Conservation (phyloP, 2,113 vertebrate genomes). For the Peromyscus leucopus region DNA sequence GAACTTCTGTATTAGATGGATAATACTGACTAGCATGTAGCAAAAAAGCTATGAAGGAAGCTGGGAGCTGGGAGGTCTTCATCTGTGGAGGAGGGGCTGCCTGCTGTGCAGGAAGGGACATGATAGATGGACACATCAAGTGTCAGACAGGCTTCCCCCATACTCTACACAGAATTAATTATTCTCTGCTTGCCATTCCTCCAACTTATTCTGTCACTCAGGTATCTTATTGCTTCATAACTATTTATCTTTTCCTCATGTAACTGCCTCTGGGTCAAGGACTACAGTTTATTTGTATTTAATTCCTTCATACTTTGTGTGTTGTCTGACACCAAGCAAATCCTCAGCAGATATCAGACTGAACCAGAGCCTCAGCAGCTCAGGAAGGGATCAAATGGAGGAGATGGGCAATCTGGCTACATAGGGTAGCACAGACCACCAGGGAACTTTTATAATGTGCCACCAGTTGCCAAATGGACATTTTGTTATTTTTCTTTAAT, state of each 20-base stretch:
- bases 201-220: not conserved
- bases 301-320: constrained; percentile 16
- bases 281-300: not conserved
- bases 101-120: not conserved
- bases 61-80: not conserved
- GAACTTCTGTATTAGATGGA: not conserved
- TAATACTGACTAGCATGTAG: not conserved
- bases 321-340: not conserved
- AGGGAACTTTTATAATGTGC: not conserved
- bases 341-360: rapidly evolving
- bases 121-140: not conserved
- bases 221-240: not conserved
- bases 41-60: not conserved
- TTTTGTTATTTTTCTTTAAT: not conserved
- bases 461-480: not conserved
- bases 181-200: too few relatives aligned
- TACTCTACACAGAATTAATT: not conserved
- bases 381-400: not conserved
- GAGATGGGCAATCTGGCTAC: not conserved
- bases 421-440: rapidly evolving
- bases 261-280: not conserved
- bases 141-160: rapidly evolving
- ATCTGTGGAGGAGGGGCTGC: not conserved
- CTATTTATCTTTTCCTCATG: not conserved
- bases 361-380: not conserved